Evolutionary conservation across 2,797 vertebrate genomes (phyloP).

Genomic region (Lacerta agilis): DNA sequence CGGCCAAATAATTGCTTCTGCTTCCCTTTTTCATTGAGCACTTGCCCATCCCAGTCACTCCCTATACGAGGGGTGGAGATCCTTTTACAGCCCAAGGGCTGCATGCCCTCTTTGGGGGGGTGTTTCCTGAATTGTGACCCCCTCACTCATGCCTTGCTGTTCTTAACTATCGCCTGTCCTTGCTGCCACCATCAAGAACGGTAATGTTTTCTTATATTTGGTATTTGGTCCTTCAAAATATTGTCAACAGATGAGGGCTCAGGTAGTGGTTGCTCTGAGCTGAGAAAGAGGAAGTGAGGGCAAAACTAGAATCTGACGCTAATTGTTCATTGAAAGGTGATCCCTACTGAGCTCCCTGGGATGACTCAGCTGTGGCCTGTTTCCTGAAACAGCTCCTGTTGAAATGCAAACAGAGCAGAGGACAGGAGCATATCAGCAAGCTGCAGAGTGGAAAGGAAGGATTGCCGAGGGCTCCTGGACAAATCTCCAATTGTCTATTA

Average conservation of each 20-base stretch:
- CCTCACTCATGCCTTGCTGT: no score
- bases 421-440: neutral
- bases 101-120: no score
- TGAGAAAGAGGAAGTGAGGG: neutral
- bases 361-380: neutral
- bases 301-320: slow-evolving; percentile 6
- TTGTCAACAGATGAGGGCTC: no score
- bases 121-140: no score
- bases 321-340: slow-evolving; percentile 27
- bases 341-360: neutral
- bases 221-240: no score
- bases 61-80: no score
- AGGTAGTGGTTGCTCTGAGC: neutral
- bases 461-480: neutral
- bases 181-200: no score
- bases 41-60: neutral
- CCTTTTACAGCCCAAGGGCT: no score
- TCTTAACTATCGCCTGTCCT: no score
- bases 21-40: neutral
- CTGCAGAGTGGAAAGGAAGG: neutral
- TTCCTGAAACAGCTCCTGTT: slow-evolving; percentile 19
- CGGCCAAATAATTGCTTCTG: no score
- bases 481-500: neutral
- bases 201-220: no score
- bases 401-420: slow-evolving; percentile 2